Conservation (phyloP, 2,113 vertebrate species). For the Hydrolagus affinis region DNA sequence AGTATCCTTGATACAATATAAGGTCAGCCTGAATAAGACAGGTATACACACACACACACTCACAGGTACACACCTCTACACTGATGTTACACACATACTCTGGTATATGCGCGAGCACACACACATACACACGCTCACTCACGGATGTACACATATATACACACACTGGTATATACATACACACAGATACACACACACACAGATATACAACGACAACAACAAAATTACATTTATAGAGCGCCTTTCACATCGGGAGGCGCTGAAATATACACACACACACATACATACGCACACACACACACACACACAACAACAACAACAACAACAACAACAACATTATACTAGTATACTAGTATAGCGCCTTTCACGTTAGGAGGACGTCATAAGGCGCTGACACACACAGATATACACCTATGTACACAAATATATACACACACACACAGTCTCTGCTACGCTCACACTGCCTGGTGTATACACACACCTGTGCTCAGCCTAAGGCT, state of each 20-base stretch:
- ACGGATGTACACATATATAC: not conserved
- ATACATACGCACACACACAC: not conserved
- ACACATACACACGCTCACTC: not conserved
- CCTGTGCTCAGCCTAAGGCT: no score
- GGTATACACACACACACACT: not conserved
- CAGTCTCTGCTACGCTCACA: not conserved
- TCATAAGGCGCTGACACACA: not conserved
- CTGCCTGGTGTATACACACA: not conserved
- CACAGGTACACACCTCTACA: not conserved
- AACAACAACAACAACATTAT: no score
- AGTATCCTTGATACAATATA: not conserved
- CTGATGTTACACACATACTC: not conserved
- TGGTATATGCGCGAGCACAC: not conserved
- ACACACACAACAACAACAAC: not conserved
- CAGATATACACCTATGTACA: not conserved
- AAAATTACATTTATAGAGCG: not conserved
- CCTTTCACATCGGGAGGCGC: no score
- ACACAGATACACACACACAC: not conserved
- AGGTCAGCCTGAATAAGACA: no score
- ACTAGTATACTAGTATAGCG: no score
- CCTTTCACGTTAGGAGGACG: no score
- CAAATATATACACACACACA: not conserved
- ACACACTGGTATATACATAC: not conserved
- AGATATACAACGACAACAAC: not conserved
- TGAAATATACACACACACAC: not conserved